A percentile compares a stretch with the other conserved stretches of the same genome.
These are phyloP conservation scores for Conistra vaccinii DNA, from an alignment of 2,888 invertebrate genomes.

Conservation along the genomic window DNA sequence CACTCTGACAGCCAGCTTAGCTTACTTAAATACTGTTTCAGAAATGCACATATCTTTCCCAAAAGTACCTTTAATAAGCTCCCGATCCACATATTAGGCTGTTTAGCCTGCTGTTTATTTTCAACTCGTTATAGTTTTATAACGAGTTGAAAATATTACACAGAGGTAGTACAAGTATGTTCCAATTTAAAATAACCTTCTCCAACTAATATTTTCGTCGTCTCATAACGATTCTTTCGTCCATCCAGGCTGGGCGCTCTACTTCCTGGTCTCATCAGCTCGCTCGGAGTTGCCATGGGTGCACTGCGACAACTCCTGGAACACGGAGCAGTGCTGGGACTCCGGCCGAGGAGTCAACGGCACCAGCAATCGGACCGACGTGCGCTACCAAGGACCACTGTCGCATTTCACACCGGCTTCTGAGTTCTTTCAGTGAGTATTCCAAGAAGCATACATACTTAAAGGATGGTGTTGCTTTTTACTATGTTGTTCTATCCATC, in stretches of 20 bases:
- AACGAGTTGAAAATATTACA: neutral
- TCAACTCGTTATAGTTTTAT: too few relatives aligned
- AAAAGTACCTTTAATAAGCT: neutral
- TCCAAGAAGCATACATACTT: neutral
- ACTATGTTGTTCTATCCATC: neutral
- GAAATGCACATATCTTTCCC: neutral
- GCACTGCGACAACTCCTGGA: constrained; percentile 95
- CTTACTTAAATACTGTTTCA: neutral
- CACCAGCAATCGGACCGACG: constrained; percentile 81
- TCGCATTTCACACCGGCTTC: constrained; percentile 93
- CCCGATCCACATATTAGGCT: neutral
- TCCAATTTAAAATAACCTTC: neutral
- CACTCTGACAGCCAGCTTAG: neutral
- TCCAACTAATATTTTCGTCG: neutral
- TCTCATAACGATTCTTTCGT: neutral
- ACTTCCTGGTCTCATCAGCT: constrained; percentile 94
- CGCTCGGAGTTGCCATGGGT: constrained; percentile 94
- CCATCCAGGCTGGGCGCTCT: constrained; percentile 93
- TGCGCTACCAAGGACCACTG: constrained; percentile 87
- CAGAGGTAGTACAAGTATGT: neutral
- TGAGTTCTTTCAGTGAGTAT: constrained; percentile 93
- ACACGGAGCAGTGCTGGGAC: constrained; percentile 93
- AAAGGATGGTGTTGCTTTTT: neutral
- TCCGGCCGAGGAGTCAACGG: constrained; percentile 77
- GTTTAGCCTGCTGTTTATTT: too few relatives aligned